Base-by-base conservation (phyloP, 2,113 vertebrate genomes). In the Oxygymnocypris stewartii region DNA sequence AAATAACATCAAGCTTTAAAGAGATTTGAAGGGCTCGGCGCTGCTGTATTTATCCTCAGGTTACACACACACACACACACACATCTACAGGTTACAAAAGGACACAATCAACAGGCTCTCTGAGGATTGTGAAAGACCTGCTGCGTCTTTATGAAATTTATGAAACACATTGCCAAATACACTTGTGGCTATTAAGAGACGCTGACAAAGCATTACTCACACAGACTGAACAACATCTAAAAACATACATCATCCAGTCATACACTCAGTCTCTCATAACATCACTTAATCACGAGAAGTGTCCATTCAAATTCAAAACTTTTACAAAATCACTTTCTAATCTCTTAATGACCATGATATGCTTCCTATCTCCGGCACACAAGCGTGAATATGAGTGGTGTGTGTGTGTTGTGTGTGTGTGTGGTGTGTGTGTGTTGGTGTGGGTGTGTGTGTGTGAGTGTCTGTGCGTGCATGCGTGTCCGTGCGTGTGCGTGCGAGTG, bases 1-100 rank as follows among this genome's bases (percentile, higher is more conserved):
- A 87, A 89, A 92, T 86, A 88, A 25, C 79, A 63, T 67, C 73
- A 59, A 25, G 85, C 31, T 87, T 89, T 89, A 89, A 79, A 88
- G 42, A 76, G 40, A 90, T 89, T 87, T 86, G n/a, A 80, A 85
- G 47, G 61, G 40, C 49, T 86, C 79, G 40, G 14, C 73, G 67
- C 54, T 75, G 2, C 85, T 86, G 75, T 85, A 73, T 84, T 88
- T 84, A 88, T 69, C 42, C 65, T 88, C 79, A 90, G 40, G 65
- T 84, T 80, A 69, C 75, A 78, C 84, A 79, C 25, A 87, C 67
- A 57, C n/a, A 61, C 13, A n/a, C 44, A 79, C 14, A 79, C 47
- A 44, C n/a, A n/a, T 51, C 40, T 69, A 82, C 28, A 79, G 40
- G 78, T 69, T 51, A 4, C 31, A 59, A 59, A 76, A 31, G 25